Base-by-base conservation (phyloP, 2,797 vertebrate species). In the Vipera ursinii region DNA sequence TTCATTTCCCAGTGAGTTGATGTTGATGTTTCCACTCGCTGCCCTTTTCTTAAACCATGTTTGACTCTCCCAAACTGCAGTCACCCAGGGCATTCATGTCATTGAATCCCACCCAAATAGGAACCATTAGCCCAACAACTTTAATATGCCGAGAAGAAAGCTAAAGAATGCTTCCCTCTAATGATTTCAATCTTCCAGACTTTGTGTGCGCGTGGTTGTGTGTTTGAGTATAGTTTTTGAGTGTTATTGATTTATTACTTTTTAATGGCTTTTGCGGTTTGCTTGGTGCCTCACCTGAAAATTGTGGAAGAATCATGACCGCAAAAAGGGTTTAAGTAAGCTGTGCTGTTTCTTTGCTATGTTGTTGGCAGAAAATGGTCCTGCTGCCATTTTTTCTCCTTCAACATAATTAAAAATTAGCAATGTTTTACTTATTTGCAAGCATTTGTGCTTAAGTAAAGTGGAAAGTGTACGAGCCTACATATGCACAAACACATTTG, bases 241-340 rank as follows among this genome's bases (percentile, higher is more conserved):
- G 91, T 85, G 90, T 89, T 53, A 22, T 6, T 94, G 93, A 93
- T 95, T 94, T 93, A 95, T 94, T 94, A 51, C 61, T 91, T n/a
- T 48, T 17, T 51, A 32, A 85, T 51, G 12, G 91, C 59, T 65
- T 73, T 48, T 69, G 86, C 69, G 60, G 28, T 94, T 94, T 88
- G 13, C 55, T 89, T 89, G 92, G 85, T 89, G 65, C 86, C 26
- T 57, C 86, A 57, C 53, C 94, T 88, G 22, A 92, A 94, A 90
- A 89, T 26, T 0, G 5, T 0, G 14, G 89, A 13, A 89, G 32
- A 93, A 57, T 44, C 20, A 4, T 78, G 73, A 48, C 22, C 22
- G 87, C 59, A 87, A 9, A 91, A 63, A 53, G 9, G 90, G 86
- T 93, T 88, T 61, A 48, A 15, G 86, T 91, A 73, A 78, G 38